Percentiles rank a stretch among this genome's conserved stretches.
Evolutionary conservation across 1,140 invertebrate genomes (phyloP).

Genomic region (Philaenus spumarius): DNA sequence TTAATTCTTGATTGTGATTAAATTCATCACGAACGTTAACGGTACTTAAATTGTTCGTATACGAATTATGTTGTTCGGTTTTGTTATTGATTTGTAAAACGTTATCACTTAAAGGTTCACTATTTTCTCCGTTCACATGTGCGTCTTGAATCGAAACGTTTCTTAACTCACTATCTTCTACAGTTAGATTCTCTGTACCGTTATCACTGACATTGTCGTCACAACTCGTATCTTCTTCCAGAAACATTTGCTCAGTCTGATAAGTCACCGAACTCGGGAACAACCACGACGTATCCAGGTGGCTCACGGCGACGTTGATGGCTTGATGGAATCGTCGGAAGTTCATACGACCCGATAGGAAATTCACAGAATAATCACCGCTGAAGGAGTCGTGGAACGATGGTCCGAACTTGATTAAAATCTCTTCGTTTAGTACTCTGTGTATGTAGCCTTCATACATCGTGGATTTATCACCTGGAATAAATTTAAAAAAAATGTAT

Average conservation of each 20-base stretch:
- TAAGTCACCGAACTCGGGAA: conserved; percentile 37
- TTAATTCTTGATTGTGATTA: too few species aligned
- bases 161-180: too few species aligned
- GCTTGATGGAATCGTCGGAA: conserved; percentile 44
- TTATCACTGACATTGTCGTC: not conserved
- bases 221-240: conserved; percentile 4
- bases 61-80: too few species aligned
- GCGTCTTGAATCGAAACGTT: not conserved
- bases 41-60: too few species aligned
- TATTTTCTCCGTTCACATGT: not conserved
- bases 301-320: conserved; percentile 31
- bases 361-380: conserved; percentile 55
- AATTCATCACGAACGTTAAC: too few species aligned
- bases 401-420: conserved; percentile 65
- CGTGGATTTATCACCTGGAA: conserved; percentile 25
- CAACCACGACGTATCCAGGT: conserved; percentile 37
- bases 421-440: conserved; percentile 53
- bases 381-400: conserved; percentile 62
- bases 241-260: conserved; percentile 19
- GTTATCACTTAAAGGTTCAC: too few species aligned
- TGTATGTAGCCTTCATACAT: conserved; percentile 76
- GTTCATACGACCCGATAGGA: conserved; percentile 40
- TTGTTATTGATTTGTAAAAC: too few species aligned
- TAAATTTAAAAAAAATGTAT: too few species aligned
- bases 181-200: too few species aligned